Evolutionary conservation across 2,888 invertebrate genomes (phyloP), one percentile per base, ranked within the genome.

Genomic region (Odontomyia ornata): DNA sequence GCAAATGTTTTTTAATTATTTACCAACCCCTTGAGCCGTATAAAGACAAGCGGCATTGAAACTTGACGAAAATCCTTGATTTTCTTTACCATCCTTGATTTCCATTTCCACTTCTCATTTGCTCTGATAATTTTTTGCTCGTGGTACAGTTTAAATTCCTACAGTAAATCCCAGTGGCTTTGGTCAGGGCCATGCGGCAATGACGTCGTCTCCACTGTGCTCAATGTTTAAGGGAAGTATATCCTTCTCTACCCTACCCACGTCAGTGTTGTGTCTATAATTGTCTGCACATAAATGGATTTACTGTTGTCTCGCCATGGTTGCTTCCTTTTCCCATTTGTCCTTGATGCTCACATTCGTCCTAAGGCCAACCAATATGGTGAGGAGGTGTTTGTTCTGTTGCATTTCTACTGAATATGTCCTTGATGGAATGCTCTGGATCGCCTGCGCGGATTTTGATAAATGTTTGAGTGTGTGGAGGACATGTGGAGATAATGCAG

Each of bases 131-230:
- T 36, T 9, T 36, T 36, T 3, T 36, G n/a, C n/a, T n/a, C n/a
- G n/a, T 36, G 3, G 36, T 36, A 36, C 36, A 36, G 36, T 36
- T 36, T 36, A 36, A 36, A 36, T 5, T 18, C 52, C 18, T 15
- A 18, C 52, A 52, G 52, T 52, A 73, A 73, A 73, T 73, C 43
- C 57, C 30, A 73, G 56, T 73, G 73, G 57, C 73, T 73, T 73
- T 57, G 73, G 73, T 73, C 73, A 73, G 73, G 73, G 73, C 57
- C 73, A 69, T 15, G 46, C 18, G 27, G 25, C 62, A 27, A 28
- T 25, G 28, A 28, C 62, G 62, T 27, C 3, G 62, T 15, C 62
- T 5, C n/a, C n/a, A n/a, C n/a, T n/a, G n/a, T n/a, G n/a, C n/a
- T n/a, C n/a, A n/a, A n/a, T 15, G 57, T 1, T 1, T 23, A 57